These are phyloP conservation scores for Simalia tracyae DNA, from an alignment of 2,797 vertebrate species.

Conservation along the genomic window DNA sequence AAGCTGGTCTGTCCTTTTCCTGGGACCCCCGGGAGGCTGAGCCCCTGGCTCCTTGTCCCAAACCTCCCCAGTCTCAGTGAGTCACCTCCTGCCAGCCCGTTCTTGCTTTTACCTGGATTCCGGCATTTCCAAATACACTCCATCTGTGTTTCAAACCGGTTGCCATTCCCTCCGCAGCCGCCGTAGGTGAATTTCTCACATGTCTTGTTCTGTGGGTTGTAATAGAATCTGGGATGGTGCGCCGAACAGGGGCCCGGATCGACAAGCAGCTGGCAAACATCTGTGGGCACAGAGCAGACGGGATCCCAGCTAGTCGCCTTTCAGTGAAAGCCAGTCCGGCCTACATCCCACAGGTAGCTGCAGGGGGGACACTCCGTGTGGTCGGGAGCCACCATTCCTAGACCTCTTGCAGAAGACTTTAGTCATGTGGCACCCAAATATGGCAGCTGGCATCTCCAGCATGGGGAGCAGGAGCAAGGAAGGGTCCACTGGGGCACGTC, in stretches of 20 bases:
- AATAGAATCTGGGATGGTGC: background rate
- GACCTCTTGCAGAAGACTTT: too few species aligned
- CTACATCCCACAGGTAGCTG: too few species aligned
- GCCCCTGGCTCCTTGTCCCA: background rate
- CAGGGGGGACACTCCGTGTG: too few species aligned
- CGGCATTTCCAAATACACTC: background rate
- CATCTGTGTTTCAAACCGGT: constrained; percentile 4
- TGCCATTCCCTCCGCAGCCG: constrained; percentile 2
- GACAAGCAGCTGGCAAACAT: background rate
- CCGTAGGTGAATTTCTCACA: background rate
- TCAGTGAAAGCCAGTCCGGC: too few species aligned
- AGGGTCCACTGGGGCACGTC: too few species aligned
- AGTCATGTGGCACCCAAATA: too few species aligned
- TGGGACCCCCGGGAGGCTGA: background rate
- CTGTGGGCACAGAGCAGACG: background rate
- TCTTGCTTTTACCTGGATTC: background rate
- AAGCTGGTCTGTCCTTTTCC: too few species aligned
- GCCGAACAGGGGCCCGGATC: background rate
- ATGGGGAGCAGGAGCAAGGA: too few species aligned
- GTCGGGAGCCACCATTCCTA: too few species aligned
- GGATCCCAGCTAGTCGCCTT: too few species aligned
- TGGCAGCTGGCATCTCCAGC: too few species aligned
- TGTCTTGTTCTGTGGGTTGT: background rate
- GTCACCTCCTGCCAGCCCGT: too few species aligned
- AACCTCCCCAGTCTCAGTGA: background rate